phyloP scores from a whole-genome alignment of 2,113 vertebrate genomes.

The Cryptomyrus ogoouensis region DNA sequence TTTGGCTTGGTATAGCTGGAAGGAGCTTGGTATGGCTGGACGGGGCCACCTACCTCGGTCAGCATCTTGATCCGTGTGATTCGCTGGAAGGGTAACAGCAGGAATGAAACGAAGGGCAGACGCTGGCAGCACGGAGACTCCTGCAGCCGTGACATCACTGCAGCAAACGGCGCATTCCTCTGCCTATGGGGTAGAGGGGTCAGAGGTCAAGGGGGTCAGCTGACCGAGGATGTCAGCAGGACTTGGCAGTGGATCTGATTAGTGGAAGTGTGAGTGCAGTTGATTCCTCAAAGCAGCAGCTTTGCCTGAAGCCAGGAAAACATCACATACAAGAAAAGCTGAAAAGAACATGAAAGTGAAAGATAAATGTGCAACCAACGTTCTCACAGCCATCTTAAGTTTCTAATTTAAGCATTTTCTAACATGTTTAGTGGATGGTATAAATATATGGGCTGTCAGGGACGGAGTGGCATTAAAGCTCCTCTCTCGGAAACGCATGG shows the following conservation, averaged over 20 bases:
- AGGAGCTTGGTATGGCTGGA: background rate
- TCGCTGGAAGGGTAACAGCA: slow-evolving; percentile 69
- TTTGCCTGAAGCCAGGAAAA: background rate
- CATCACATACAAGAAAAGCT: background rate
- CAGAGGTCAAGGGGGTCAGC: background rate
- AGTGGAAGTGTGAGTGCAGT: background rate
- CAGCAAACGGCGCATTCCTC: slow-evolving; percentile 59
- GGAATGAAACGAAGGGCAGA: slow-evolving; percentile 65
- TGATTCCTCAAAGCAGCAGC: background rate
- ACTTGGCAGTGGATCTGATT: background rate
- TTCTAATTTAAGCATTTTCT: background rate
- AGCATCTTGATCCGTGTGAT: slow-evolving; percentile 70
- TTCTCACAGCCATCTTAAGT: background rate
- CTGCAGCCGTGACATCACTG: slow-evolving; percentile 57
- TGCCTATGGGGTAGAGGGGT: slow-evolving; percentile 48
- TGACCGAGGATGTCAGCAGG: background rate
- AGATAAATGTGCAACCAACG: background rate
- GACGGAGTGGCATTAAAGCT: background rate
- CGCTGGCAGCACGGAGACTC: slow-evolving; percentile 64
- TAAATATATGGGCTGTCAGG: background rate
- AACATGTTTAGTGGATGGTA: background rate
- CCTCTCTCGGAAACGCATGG: background rate
- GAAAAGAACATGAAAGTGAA: background rate
- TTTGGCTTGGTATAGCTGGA: background rate
- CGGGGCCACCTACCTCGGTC: slow-evolving; percentile 49